Conservation (phyloP, 2,113 vertebrate species). For the Columba janthina region DNA sequence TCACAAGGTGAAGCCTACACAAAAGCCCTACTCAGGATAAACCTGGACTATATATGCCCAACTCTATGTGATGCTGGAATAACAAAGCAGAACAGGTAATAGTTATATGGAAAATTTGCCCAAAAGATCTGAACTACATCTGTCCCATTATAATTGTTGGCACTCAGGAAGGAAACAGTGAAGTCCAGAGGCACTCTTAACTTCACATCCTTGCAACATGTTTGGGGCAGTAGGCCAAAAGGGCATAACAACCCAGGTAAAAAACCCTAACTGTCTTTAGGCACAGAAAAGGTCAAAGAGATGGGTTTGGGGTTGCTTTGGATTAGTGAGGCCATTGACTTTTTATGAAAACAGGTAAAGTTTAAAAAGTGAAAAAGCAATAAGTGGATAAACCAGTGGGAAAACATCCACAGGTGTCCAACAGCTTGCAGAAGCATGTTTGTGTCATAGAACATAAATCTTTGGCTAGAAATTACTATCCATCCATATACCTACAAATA, state of each 20-base stretch:
- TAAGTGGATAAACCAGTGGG: neutral
- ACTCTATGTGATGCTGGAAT: neutral
- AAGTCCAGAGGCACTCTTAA: neutral
- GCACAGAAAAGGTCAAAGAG: neutral
- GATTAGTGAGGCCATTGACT: neutral
- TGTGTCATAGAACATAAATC: neutral
- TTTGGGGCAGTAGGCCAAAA: neutral
- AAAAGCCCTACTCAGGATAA: neutral
- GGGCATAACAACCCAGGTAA: neutral
- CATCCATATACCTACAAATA: neutral
- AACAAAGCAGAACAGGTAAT: neutral
- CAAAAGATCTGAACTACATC: neutral
- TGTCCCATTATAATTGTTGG: neutral
- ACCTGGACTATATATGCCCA: neutral
- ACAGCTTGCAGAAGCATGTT: neutral
- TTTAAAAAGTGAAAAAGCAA: neutral
- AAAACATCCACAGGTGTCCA: neutral
- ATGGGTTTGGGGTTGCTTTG: neutral
- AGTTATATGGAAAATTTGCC: accelerated
- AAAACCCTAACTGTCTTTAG: neutral
- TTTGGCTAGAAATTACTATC: neutral
- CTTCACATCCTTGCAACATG: neutral
- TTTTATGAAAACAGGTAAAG: neutral
- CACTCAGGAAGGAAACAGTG: neutral
- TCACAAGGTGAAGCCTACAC: neutral